Evolutionary conservation across 2,797 vertebrate species (phyloP).

Genomic region (Lycodopsis pacificus): DNA sequence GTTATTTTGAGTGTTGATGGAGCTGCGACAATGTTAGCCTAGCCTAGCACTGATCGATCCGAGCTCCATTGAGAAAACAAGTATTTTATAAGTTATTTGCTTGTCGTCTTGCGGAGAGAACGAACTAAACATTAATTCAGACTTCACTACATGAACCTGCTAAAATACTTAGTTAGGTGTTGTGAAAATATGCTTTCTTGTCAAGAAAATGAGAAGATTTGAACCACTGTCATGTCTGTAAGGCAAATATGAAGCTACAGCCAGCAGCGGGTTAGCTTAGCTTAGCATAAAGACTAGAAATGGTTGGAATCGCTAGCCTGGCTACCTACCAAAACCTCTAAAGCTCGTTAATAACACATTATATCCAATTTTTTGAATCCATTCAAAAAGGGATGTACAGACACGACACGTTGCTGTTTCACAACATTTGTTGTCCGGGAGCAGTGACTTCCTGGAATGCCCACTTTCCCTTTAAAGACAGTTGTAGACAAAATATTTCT

Average conservation of each 20-base stretch:
- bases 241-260: not conserved
- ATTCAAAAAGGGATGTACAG: not conserved
- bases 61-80: no score
- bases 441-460: not conserved
- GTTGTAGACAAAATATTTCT: not conserved
- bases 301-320: no score
- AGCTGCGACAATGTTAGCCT: no score
- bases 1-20: no score
- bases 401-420: not conserved
- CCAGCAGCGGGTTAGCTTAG: not conserved
- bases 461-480: not conserved
- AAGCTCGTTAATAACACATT: not conserved
- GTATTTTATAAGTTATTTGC: no score
- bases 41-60: no score
- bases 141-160: no score
- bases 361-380: not conserved
- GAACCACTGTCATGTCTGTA: not conserved
- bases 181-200: not conserved
- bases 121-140: no score
- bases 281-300: not conserved
- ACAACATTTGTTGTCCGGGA: no score
- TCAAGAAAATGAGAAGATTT: not conserved
- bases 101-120: no score
- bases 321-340: no score
- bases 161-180: no score